Conservation (phyloP, 2,888 invertebrate genomes). For the Dorcus hopei region DNA sequence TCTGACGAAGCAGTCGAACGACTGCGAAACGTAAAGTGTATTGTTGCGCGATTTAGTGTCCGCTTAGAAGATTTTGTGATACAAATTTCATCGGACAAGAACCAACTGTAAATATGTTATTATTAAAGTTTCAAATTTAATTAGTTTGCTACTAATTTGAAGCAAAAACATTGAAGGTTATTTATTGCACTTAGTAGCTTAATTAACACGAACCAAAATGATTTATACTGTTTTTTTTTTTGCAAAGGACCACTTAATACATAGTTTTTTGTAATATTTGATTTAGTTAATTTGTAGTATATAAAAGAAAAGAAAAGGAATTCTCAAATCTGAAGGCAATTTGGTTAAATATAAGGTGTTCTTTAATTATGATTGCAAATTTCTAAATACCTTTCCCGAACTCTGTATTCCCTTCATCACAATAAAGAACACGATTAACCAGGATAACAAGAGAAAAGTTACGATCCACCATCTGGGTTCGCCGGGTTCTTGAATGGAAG, state of each 20-base stretch:
- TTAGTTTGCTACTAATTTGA: not conserved
- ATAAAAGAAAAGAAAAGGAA: too few species aligned
- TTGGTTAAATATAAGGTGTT: constrained; percentile 8
- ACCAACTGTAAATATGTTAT: not conserved
- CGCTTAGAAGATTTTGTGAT: too few species aligned
- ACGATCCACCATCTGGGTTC: constrained; percentile 93
- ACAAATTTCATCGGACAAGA: too few species aligned
- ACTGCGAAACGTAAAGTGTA: too few species aligned
- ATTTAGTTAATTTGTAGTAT: not conserved
- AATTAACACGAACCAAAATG: too few species aligned
- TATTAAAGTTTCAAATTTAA: not conserved
- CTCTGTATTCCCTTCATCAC: constrained; percentile 97
- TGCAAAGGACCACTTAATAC: not conserved
- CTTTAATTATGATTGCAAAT: too few species aligned
- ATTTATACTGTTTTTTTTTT: too few species aligned
- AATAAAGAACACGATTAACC: constrained; percentile 90
- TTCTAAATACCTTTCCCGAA: constrained; percentile 83
- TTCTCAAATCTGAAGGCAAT: not conserved
- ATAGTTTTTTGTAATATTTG: not conserved
- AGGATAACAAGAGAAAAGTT: constrained; percentile 79
- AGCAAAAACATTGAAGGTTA: too few species aligned
- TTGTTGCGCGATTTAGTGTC: too few species aligned
- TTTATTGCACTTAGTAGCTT: too few species aligned
- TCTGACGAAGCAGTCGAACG: too few species aligned
- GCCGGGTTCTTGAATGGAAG: constrained; percentile 79